Evolutionary conservation across 2,888 invertebrate species (phyloP).

Genomic region (Chamaedrilus cognettii): DNA sequence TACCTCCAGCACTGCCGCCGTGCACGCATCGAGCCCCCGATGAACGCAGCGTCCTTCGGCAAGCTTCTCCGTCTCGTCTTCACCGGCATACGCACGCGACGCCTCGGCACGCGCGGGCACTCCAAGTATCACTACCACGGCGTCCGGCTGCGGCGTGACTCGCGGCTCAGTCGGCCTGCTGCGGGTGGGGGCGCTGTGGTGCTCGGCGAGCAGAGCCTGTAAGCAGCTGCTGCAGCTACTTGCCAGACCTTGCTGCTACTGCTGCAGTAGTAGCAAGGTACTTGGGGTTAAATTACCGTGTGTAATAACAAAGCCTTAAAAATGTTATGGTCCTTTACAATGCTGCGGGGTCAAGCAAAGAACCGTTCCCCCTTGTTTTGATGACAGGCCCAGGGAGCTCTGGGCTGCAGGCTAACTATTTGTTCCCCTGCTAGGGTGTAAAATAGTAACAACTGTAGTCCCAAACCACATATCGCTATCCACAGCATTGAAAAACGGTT

Average conservation of each 20-base stretch:
- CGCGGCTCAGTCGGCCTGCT: slow-evolving; percentile 1
- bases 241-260: too few relatives aligned
- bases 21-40: slow-evolving; percentile 26
- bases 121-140: slow-evolving; percentile 37
- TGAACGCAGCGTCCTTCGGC: slow-evolving; percentile 35
- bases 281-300: background rate
- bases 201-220: slow-evolving; percentile 4
- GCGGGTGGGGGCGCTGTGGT: background rate
- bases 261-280: background rate
- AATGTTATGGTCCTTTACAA: too few relatives aligned
- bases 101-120: slow-evolving; percentile 34
- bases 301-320: too few relatives aligned
- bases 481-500: too few relatives aligned
- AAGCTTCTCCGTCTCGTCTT: slow-evolving; percentile 33
- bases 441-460: too few relatives aligned
- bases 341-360: too few relatives aligned
- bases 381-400: too few relatives aligned
- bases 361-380: too few relatives aligned
- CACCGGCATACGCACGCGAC: slow-evolving; percentile 28
- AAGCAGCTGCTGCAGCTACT: too few relatives aligned
- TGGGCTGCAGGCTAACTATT: too few relatives aligned
- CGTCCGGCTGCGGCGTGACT: slow-evolving; percentile 27
- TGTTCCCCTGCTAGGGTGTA: too few relatives aligned
- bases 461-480: too few relatives aligned
- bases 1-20: slow-evolving; percentile 31